Conservation (phyloP, 2,888 invertebrate species). For the Campoplex nolae region DNA sequence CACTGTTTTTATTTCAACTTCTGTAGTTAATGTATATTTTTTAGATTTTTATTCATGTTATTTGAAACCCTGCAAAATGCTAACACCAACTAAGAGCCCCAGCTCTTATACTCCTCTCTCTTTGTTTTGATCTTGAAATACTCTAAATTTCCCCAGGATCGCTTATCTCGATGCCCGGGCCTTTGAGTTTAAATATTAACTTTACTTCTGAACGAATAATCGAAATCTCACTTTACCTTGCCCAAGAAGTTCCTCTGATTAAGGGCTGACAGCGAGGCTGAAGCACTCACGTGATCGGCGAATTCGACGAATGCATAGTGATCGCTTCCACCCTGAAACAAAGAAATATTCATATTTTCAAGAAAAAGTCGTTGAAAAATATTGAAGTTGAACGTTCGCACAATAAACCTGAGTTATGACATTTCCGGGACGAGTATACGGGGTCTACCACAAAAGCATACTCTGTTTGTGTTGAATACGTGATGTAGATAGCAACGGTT, state of each 20-base stretch:
- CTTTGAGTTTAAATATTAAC: too few relatives aligned
- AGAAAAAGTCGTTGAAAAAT: constrained; percentile 15
- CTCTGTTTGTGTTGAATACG: neutral
- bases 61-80: too few relatives aligned
- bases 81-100: too few relatives aligned
- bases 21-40: too few relatives aligned
- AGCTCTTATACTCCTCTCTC: too few relatives aligned
- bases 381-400: constrained; percentile 1
- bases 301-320: constrained; percentile 89
- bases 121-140: too few relatives aligned
- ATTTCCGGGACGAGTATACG: neutral
- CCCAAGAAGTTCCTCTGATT: constrained; percentile 87
- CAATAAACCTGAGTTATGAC: constrained; percentile 12
- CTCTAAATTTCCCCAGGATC: too few relatives aligned
- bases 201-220: neutral
- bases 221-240: constrained; percentile 84
- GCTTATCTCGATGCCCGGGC: too few relatives aligned
- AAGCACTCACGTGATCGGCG: constrained; percentile 86
- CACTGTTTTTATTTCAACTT: neutral
- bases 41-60: too few relatives aligned
- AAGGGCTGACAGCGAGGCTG: constrained; percentile 87
- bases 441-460: neutral
- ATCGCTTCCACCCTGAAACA: constrained; percentile 86
- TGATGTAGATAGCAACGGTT: neutral
- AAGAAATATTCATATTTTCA: neutral